Conservation (phyloP, 2,797 vertebrate genomes). For the Adrianichthys oophorus region DNA sequence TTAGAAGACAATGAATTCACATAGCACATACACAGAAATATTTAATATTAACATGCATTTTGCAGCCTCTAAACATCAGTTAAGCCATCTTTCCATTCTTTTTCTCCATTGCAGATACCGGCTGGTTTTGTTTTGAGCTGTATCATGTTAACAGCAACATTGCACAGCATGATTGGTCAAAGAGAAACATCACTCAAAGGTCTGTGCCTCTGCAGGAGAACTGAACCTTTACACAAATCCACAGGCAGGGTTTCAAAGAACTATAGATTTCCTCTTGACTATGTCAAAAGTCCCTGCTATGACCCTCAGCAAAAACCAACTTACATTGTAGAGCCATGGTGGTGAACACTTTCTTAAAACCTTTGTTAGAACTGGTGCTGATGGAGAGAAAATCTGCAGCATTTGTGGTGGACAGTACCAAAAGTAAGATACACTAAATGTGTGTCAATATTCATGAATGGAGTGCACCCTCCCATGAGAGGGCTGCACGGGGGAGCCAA, state of each 20-base stretch:
- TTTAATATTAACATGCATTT: not conserved
- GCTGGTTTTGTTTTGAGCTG: not conserved
- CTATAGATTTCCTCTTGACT: too few relatives aligned
- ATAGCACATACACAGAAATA: not conserved
- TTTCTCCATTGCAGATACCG: too few relatives aligned
- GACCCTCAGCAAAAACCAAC: too few relatives aligned
- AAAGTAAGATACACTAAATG: constrained; percentile 24
- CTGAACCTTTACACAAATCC: not conserved
- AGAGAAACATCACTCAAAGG: not conserved
- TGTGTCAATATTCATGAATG: constrained; percentile 49
- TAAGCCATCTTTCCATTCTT: not conserved
- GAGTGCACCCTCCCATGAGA: constrained; percentile 33
- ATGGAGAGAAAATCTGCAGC: constrained; percentile 1
- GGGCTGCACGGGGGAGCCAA: constrained; percentile 39
- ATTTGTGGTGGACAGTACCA: constrained; percentile 26
- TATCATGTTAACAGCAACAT: not conserved
- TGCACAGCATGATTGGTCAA: not conserved
- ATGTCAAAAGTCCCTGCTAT: too few relatives aligned
- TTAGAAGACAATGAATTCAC: not conserved
- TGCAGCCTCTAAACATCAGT: constrained; percentile 1
- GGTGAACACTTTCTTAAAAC: too few relatives aligned
- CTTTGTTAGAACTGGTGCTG: constrained; percentile 7
- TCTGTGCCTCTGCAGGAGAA: not conserved
- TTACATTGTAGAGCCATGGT: too few relatives aligned
- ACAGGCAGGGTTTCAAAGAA: too few relatives aligned